Percentiles rank a stretch among this genome's conserved stretches.
phyloP scores from a whole-genome alignment of 2,113 vertebrate genomes.

The Manacus vitellinus region DNA sequence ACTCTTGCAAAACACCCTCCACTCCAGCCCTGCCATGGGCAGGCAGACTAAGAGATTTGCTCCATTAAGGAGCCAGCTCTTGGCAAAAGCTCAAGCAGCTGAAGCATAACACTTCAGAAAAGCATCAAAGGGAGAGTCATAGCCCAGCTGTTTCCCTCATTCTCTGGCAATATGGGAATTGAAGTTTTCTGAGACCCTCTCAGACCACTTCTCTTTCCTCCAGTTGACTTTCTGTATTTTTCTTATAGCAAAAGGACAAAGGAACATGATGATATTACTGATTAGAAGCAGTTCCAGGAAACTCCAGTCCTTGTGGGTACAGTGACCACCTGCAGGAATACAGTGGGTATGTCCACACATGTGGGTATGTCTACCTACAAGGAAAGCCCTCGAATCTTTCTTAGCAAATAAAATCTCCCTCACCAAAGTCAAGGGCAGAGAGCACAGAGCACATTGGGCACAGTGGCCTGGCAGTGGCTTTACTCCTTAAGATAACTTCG shows the following conservation, averaged over 20 bases:
- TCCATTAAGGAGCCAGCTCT: background rate
- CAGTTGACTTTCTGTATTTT: background rate
- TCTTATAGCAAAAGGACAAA: background rate
- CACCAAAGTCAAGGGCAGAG: background rate
- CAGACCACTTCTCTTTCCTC: background rate
- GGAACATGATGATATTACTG: background rate
- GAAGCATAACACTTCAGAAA: background rate
- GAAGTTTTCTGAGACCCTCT: background rate
- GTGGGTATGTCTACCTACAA: background rate
- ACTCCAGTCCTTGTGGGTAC: background rate
- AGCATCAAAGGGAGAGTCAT: background rate
- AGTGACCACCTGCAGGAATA: background rate
- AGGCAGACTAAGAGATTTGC: background rate
- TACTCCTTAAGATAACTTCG: background rate
- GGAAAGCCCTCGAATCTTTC: background rate
- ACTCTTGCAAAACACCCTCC: background rate
- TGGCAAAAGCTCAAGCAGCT: slow-evolving; percentile 9
- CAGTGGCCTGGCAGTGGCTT: background rate
- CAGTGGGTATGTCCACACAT: rapidly evolving
- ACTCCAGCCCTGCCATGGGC: background rate
- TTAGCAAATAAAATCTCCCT: background rate
- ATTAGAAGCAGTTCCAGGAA: background rate
- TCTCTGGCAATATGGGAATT: background rate
- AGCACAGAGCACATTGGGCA: rapidly evolving
- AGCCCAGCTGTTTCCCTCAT: background rate